Conservation (phyloP, 92 coral and sea anemone genomes). For the Virgularia gustaviana region DNA sequence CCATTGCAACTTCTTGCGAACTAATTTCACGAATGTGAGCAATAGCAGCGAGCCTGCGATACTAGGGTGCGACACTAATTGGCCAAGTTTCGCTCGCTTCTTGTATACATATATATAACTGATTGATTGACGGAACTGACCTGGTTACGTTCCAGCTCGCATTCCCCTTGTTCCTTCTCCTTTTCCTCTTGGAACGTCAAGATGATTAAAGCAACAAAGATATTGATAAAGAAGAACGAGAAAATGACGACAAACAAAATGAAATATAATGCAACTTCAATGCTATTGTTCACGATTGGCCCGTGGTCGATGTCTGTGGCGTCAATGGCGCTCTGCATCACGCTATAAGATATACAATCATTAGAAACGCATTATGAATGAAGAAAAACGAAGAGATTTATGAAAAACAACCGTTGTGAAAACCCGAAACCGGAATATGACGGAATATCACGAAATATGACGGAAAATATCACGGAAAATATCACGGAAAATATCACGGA, state of each 20-base stretch:
- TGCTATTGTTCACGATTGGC: slow-evolving; percentile 83
- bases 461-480: too few species aligned
- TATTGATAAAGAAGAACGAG: slow-evolving; percentile 94
- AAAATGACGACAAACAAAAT: slow-evolving; percentile 91
- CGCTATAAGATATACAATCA: slow-evolving; percentile 61
- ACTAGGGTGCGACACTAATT: too few species aligned
- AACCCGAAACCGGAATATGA: neutral
- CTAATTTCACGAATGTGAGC: too few species aligned
- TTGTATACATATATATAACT: too few species aligned
- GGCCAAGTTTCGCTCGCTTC: too few species aligned
- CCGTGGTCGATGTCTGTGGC: slow-evolving; percentile 85
- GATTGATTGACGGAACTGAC: too few species aligned
- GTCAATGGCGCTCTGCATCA: slow-evolving; percentile 96
- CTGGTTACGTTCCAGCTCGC: slow-evolving; percentile 98
- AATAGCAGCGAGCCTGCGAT: too few species aligned
- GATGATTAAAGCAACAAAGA: slow-evolving; percentile 96
- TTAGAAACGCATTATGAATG: neutral
- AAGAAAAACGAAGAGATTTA: neutral
- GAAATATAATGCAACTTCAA: slow-evolving; percentile 83
- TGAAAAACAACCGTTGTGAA: neutral
- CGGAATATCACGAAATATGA: too few species aligned
- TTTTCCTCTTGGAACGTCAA: slow-evolving; percentile 97
- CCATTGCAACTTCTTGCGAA: too few species aligned
- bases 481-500: too few species aligned
- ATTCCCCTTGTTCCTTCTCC: slow-evolving; percentile 94